These are phyloP conservation scores for Bombus fervidus DNA, from an alignment of 1,140 invertebrate species.

Conservation along the genomic window DNA sequence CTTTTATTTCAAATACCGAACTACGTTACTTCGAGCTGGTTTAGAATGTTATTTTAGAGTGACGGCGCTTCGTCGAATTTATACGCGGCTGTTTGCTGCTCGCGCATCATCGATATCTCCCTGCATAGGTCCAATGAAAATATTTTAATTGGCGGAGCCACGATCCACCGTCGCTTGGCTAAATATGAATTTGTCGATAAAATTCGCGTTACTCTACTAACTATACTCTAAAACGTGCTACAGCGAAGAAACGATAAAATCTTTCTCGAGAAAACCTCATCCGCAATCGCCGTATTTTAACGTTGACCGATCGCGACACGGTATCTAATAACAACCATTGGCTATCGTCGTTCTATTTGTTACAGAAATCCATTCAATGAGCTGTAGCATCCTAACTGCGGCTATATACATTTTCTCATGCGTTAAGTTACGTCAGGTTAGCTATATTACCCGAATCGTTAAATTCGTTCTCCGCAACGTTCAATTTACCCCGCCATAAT, in stretches of 20 bases:
- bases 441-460: slow-evolving; percentile 18
- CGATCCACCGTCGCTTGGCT: background rate
- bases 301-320: background rate
- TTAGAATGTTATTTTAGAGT: slow-evolving; percentile 41
- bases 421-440: background rate
- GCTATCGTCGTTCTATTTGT: background rate
- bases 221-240: background rate
- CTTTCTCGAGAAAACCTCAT: background rate
- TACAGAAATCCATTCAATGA: too few species aligned
- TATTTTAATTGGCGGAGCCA: slow-evolving; percentile 43
- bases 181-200: slow-evolving; percentile 7
- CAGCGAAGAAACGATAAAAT: background rate
- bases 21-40: slow-evolving; percentile 17
- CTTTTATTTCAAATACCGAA: slow-evolving; percentile 45
- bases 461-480: background rate
- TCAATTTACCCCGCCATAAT: slow-evolving; percentile 24
- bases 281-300: background rate
- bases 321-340: background rate
- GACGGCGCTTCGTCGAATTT: slow-evolving; percentile 21
- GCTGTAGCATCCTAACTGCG: background rate
- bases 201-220: background rate
- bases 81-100: slow-evolving; percentile 12
- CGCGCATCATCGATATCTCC: slow-evolving; percentile 38
- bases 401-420: background rate
- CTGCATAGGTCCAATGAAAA: slow-evolving; percentile 10